Conservation (phyloP, 2,888 invertebrate species). For the Torymus auratus region DNA sequence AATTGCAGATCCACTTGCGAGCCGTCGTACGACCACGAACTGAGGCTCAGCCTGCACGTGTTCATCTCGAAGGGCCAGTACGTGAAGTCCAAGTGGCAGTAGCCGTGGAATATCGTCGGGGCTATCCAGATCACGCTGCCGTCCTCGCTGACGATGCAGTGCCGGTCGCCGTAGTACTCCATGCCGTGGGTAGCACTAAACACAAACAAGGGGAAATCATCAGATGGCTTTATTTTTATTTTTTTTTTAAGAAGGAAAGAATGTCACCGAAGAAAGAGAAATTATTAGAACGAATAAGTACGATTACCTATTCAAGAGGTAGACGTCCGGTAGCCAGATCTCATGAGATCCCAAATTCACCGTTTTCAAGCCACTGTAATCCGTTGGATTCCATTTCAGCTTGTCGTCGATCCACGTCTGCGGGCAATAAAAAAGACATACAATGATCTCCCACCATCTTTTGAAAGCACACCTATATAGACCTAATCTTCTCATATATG, state of each 20-base stretch:
- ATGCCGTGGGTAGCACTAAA: slow-evolving; percentile 80
- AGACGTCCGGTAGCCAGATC: slow-evolving; percentile 88
- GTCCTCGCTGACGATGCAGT: slow-evolving; percentile 77
- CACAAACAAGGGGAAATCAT: not conserved
- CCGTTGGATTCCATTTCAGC: slow-evolving; percentile 83
- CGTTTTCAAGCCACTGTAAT: slow-evolving; percentile 81
- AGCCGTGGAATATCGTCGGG: slow-evolving; percentile 82
- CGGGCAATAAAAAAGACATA: not conserved
- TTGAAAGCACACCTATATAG: no score
- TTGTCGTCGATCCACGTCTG: slow-evolving; percentile 88
- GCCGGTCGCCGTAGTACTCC: slow-evolving; percentile 80
- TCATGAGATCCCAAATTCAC: slow-evolving; percentile 84
- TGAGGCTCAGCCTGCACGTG: slow-evolving; percentile 82
- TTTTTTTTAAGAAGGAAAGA: not conserved
- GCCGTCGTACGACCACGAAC: slow-evolving; percentile 84
- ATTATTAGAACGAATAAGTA: no score
- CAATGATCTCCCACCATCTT: no score
- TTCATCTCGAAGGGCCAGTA: slow-evolving; percentile 89
- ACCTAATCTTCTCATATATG: no score
- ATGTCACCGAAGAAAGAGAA: no score
- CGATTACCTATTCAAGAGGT: slow-evolving; percentile 82
- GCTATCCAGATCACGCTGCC: slow-evolving; percentile 83
- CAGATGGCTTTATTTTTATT: not conserved
- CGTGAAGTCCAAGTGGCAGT: slow-evolving; percentile 82
- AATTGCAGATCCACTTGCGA: slow-evolving; percentile 79